Base-by-base conservation (phyloP, 2,888 invertebrate genomes). In the Xiphydria camelus region DNA sequence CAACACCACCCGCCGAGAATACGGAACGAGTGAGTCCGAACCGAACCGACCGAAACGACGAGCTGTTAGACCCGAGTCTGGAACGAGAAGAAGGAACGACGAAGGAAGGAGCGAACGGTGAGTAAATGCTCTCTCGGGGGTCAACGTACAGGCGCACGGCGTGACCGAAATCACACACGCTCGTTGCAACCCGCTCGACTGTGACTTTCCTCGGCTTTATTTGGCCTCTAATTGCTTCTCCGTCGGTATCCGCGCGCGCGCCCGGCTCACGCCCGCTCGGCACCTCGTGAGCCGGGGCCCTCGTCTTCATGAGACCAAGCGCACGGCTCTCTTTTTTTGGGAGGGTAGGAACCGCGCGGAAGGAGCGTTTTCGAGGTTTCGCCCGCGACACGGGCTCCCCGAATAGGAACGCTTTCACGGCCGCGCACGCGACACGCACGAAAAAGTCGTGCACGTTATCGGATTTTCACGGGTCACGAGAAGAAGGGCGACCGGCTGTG, bases 161-260 rank as follows among this genome's bases (percentile, higher is more conserved):
- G 72, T 73, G 71, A 73, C 72, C 73, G 68, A 73, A 74, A 74
- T 73, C 73, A 70, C 72, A 69, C 67, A 62, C 66, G 64, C 67
- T 67, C 58, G 60, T 64, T 68, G 65, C 66, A 62, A 64, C 61
- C 61, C 67, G 65, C 70, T 73, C 71, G 66, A 59, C 71, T 70
- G 70, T 71, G 68, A 73, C 73, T 62, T 57, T 57, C 53, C 49
- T 55, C 57, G 49, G 51, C 57, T 56, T 59, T 62, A 60, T 59
- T 65, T 62, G 62, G 59, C 58, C 61, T 66, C 64, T 70, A 70
- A 68, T 70, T 70, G 69, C 68, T 66, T 60, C 53, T 59, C 50
- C 51, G 51, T 46, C 29, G 33, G 25, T 35, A 36, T 47, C 45
- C 32, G 37, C 41, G 18, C 33, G 21, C 40, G 21, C 47, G 41